These are phyloP conservation scores for Eupithecia tripunctaria DNA, from an alignment of 2,888 invertebrate genomes.

Conservation along the genomic window DNA sequence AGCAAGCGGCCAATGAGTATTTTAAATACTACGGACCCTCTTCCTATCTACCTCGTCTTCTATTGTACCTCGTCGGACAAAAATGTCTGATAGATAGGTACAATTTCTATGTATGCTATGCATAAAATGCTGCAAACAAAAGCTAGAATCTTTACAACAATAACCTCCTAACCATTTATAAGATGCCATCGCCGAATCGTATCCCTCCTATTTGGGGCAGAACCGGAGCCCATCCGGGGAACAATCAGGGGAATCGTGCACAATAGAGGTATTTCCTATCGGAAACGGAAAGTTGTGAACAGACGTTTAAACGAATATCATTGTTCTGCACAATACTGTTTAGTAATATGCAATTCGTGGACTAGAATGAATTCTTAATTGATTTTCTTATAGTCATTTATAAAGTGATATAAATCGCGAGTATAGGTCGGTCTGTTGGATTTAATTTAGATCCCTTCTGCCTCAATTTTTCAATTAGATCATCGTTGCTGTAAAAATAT, in stretches of 20 bases:
- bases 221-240: background rate
- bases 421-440: too few species aligned
- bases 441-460: too few species aligned
- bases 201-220: background rate
- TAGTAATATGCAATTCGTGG: slow-evolving; percentile 21
- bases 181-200: background rate
- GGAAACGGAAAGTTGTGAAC: slow-evolving; percentile 55
- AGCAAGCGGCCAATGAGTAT: too few species aligned
- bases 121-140: too few species aligned
- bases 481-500: too few species aligned
- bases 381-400: background rate
- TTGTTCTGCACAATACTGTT: slow-evolving; percentile 48
- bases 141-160: background rate
- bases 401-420: background rate
- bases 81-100: too few species aligned
- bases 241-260: slow-evolving; percentile 23
- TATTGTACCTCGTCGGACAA: too few species aligned
- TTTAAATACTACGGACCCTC: too few species aligned
- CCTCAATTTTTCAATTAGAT: too few species aligned
- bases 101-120: too few species aligned
- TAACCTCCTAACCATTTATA: background rate
- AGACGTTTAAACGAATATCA: slow-evolving; percentile 55
- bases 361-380: background rate
- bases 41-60: too few species aligned
- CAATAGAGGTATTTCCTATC: slow-evolving; percentile 56